Base-by-base conservation (phyloP, 2,797 vertebrate species). In the Passerculus sandwichensis region DNA sequence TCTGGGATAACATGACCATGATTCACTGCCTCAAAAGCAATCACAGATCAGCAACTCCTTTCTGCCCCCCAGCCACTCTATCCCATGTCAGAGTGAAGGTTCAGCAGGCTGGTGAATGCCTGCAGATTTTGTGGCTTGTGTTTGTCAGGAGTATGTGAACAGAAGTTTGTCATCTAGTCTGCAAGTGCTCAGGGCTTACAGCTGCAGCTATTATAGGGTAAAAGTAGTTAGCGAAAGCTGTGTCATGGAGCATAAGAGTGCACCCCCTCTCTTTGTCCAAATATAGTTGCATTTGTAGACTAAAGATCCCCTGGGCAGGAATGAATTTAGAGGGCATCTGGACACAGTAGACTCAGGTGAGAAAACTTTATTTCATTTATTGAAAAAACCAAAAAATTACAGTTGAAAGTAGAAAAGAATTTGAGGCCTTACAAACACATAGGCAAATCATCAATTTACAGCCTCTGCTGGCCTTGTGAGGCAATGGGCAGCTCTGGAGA, bases 11-110 rank as follows among this genome's bases (percentile, higher is more conserved):
- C 79, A 66, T 56, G 84, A 62, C 77, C 51, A 16, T 59, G 92
- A 93, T 84, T 96, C 73, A 83, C 84, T 88, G 92, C 89, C 81
- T 96, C 87, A 87, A 91, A 97, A 96, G 95, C 71, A 94, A 92
- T 92, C 93, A 84, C 81, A 86, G 76, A 94, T 79, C 90, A 69
- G 67, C 59, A 95, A 64, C n/a, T 82, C 42, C 65, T 89, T 71
- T 82, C 90, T 96, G 85, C 66, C 87, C 87, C 85, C 71, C 34
- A 67, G 86, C 83, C 69, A 85, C 74, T 92, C 72, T 73, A 36
- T 47, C 88, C 85, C n/a, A 60, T 85, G 88, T 67, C 75, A 89
- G 36, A 93, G 27, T 77, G 96, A 96, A 91, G 89, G 96, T 86
- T 81, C 92, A 86, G 86, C 93, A 93, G 85, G 64, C 75, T 88